phyloP scores from a whole-genome alignment of 1,140 invertebrate species.

The Formica exsecta region DNA sequence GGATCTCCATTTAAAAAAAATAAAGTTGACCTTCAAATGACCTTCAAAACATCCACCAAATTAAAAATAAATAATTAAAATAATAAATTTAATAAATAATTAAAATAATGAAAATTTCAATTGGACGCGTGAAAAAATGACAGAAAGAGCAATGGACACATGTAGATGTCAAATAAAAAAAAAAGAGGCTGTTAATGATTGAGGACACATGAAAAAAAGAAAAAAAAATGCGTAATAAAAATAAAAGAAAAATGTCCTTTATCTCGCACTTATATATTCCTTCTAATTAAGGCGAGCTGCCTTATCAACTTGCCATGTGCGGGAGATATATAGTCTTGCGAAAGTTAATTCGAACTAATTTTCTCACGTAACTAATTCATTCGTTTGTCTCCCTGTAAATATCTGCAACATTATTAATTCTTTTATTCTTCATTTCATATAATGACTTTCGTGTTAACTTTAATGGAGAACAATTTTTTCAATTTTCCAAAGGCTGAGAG shows the following conservation, averaged over 20 bases:
- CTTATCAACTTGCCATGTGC: not conserved
- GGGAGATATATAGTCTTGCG: not conserved
- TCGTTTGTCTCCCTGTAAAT: not conserved
- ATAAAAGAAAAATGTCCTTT: not conserved
- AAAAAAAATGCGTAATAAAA: constrained; percentile 7
- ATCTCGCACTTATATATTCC: constrained; percentile 43
- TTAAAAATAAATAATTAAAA: too few relatives aligned
- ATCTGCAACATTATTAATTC: not conserved
- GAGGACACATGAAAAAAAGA: not conserved
- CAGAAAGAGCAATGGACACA: not conserved
- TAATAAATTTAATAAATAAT: too few relatives aligned
- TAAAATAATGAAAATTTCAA: constrained; percentile 13
- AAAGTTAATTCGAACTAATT: constrained; percentile 24
- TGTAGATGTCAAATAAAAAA: constrained; percentile 69
- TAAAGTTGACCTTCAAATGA: too few relatives aligned
- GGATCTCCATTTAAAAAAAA: too few relatives aligned
- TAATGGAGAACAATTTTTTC: constrained; percentile 30
- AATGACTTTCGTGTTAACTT: constrained; percentile 44
- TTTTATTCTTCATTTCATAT: constrained; percentile 6
- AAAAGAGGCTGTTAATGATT: constrained; percentile 31
- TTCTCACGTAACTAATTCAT: constrained; percentile 13
- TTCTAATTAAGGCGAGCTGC: constrained; percentile 65
- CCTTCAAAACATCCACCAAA: too few relatives aligned
- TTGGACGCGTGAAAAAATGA: not conserved
- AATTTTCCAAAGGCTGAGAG: not conserved